These are phyloP conservation scores for Mesembrinibis cayennensis DNA, from an alignment of 2,113 vertebrate species.

Conservation along the genomic window DNA sequence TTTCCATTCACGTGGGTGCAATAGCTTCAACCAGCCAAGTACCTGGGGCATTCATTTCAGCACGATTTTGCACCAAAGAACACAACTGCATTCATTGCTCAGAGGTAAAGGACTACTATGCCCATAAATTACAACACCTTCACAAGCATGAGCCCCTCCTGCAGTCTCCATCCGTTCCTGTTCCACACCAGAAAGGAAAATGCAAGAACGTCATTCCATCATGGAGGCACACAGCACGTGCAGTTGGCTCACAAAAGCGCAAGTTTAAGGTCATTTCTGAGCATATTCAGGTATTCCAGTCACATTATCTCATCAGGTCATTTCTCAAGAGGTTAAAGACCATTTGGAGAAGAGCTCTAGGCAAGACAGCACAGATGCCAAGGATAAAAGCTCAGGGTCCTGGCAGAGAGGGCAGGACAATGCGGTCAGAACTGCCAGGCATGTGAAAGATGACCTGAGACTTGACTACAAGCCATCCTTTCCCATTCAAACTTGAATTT, in stretches of 20 bases:
- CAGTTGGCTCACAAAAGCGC: not conserved
- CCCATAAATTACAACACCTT: not conserved
- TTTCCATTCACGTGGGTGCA: not conserved
- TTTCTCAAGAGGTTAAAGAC: not conserved
- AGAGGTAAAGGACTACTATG: not conserved
- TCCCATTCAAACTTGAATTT: not conserved
- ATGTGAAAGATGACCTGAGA: not conserved
- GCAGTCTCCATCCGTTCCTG: not conserved
- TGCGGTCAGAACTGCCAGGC: not conserved
- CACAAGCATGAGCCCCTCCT: not conserved
- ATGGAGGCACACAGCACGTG: accelerated
- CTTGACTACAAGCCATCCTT: not conserved
- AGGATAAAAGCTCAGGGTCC: not conserved
- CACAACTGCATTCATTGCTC: not conserved
- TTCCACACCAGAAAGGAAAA: accelerated
- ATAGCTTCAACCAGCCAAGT: not conserved
- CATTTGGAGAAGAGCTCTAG: not conserved
- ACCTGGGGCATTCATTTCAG: not conserved
- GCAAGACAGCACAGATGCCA: not conserved
- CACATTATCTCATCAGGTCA: not conserved
- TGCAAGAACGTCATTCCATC: accelerated
- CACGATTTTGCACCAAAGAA: not conserved
- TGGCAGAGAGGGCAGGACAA: not conserved
- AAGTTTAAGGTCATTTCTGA: not conserved
- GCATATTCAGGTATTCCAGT: not conserved